Evolutionary conservation across 2,888 invertebrate genomes (phyloP), one percentile per base, ranked within the genome.

Genomic region (Diarsia mendica): DNA sequence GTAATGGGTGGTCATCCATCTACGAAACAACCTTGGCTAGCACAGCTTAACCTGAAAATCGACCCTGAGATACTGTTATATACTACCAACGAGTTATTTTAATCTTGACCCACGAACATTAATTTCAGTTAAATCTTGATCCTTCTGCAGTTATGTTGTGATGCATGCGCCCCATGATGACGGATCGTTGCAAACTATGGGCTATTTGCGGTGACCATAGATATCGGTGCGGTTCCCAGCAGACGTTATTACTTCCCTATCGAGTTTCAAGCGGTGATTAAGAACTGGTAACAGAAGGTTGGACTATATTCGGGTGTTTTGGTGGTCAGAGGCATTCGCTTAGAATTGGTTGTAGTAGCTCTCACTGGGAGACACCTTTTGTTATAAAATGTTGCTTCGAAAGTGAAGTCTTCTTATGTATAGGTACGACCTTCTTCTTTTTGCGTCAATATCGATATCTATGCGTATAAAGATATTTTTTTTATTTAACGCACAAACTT

Each of bases 131-230:
- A n/a, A n/a, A n/a, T 4, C 2, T 13, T 28, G 28, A 64, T 69
- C 55, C 80, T 80, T 80, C 77, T 77, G 77, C 3, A 1, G 1
- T 6, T 4, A 0, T 23, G 4, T 20, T 9, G 5, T 33, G 61
- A 10, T 23, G 15, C 15, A 49, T 11, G 44, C 44, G 67, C 68
- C 75, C 58, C 65, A 2, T n/a, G 65, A 71, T 80, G 75, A 76
- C 80, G 48, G 77, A 80, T 77, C 68, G 77, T 64, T 72, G 51
- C 70, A 63, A 82, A 79, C 76, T 80, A 76, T 80, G 73, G 67
- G 73, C 76, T 60, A 72, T 82, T 82, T 73, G 69, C 53, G 82
- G 80, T 80, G 28, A 48, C 77, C 72, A 51, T 77, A 68, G 68
- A 77, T 55, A 68, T 77, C 48, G 28, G 55, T 77, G 77, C n/a